A percentile compares a stretch with the other conserved stretches of the same genome.
Evolutionary conservation across 2,888 invertebrate genomes (phyloP).

Genomic region (Lycaena phlaeas): DNA sequence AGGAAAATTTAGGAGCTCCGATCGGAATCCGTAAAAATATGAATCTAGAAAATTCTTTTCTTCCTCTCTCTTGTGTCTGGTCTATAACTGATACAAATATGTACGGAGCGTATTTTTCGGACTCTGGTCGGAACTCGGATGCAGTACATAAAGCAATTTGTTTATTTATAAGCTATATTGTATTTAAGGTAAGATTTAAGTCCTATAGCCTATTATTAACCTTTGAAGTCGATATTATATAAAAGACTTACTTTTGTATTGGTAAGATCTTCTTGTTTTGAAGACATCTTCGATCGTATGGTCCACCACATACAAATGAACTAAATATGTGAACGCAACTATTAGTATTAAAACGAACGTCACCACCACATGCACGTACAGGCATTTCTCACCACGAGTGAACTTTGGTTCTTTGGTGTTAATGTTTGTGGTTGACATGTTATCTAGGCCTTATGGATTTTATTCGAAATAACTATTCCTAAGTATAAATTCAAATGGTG

Average conservation of each 20-base stretch:
- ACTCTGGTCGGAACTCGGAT: too few relatives aligned
- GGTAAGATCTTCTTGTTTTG: slow-evolving; percentile 18
- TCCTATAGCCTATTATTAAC: too few relatives aligned
- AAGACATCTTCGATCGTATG: slow-evolving; percentile 29
- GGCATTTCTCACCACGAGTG: slow-evolving; percentile 53
- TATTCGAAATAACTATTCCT: background rate
- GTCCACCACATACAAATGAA: slow-evolving; percentile 33
- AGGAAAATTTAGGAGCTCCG: too few relatives aligned
- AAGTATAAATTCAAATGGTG: too few relatives aligned
- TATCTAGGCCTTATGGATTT: background rate
- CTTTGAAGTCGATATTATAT: background rate
- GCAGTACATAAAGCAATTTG: too few relatives aligned
- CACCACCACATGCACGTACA: slow-evolving; percentile 35
- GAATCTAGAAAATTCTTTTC: too few relatives aligned
- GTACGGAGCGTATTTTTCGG: too few relatives aligned
- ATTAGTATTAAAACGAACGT: slow-evolving; percentile 33
- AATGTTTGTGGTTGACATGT: background rate
- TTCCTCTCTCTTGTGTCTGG: too few relatives aligned
- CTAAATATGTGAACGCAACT: slow-evolving; percentile 30
- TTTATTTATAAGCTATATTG: too few relatives aligned
- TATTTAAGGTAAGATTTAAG: background rate
- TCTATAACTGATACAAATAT: too few relatives aligned
- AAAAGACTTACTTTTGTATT: background rate
- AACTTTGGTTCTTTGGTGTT: slow-evolving; percentile 25
- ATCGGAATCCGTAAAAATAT: too few relatives aligned